A percentile compares a stretch with the other conserved stretches of the same genome.
Conservation (phyloP, 1,140 invertebrate genomes). For the Drosophila arizonae region DNA sequence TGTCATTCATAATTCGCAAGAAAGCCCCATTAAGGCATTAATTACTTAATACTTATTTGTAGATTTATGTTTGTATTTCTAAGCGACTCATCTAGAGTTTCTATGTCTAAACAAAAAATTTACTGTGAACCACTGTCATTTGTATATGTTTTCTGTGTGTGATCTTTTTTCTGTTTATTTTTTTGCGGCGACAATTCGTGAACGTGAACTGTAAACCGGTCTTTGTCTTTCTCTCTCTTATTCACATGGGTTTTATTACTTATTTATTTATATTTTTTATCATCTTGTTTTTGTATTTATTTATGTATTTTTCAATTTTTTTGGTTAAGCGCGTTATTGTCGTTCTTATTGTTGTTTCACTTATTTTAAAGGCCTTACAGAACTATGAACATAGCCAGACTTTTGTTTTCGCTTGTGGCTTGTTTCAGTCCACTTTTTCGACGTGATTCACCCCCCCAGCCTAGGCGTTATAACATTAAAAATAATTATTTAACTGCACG, state of each 20-base stretch:
- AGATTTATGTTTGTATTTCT: constrained; percentile 11
- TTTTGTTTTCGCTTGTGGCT: constrained; percentile 7
- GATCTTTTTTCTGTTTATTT: constrained; percentile 45
- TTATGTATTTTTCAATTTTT: constrained; percentile 7
- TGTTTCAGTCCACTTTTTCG: constrained; percentile 14
- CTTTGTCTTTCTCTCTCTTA: constrained; percentile 27
- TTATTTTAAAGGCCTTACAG: constrained; percentile 13
- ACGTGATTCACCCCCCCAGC: constrained; percentile 11
- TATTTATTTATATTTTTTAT: constrained; percentile 53
- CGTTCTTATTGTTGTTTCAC: constrained; percentile 17
- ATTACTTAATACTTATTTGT: no score
- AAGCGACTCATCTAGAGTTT: constrained; percentile 14
- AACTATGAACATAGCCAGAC: constrained; percentile 10
- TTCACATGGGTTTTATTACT: constrained; percentile 48
- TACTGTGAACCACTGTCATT: constrained; percentile 68
- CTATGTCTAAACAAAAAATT: constrained; percentile 28
- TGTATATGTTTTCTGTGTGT: constrained; percentile 34
- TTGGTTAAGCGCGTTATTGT: constrained; percentile 27
- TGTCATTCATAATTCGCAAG: not conserved
- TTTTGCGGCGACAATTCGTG: constrained; percentile 51
- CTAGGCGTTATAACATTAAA: constrained; percentile 24
- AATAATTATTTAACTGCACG: constrained; percentile 23
- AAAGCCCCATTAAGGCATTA: not conserved
- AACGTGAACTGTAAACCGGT: constrained; percentile 62
- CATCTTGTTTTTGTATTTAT: constrained; percentile 1